These are phyloP conservation scores for Hylyphantes graminicola DNA, from an alignment of 1,140 invertebrate species.

Conservation along the genomic window DNA sequence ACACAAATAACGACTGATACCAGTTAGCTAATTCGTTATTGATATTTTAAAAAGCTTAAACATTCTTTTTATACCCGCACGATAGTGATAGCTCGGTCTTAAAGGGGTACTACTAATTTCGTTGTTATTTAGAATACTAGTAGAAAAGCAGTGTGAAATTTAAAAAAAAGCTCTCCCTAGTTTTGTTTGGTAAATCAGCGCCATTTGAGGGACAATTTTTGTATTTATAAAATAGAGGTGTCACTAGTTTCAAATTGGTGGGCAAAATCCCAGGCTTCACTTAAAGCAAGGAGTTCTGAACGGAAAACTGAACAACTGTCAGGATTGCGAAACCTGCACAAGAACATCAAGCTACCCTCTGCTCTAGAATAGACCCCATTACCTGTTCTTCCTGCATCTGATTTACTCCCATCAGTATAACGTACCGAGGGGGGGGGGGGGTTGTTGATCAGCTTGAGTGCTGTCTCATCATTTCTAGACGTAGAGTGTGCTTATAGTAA, in stretches of 20 bases:
- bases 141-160: too few species aligned
- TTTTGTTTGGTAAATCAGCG: too few species aligned
- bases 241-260: background rate
- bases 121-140: too few species aligned
- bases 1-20: too few species aligned
- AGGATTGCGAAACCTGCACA: background rate
- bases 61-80: too few species aligned
- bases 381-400: background rate
- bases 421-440: background rate
- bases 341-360: background rate
- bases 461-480: too few species aligned
- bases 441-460: background rate
- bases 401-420: conserved; percentile 18
- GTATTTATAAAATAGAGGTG: background rate
- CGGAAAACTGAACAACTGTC: background rate
- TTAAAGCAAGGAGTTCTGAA: background rate
- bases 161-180: too few species aligned
- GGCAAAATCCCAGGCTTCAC: background rate
- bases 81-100: too few species aligned
- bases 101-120: too few species aligned
- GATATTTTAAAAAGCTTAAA: too few species aligned
- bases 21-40: too few species aligned
- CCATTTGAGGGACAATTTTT: too few species aligned
- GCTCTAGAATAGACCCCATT: background rate
- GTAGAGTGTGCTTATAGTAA: background rate